A percentile compares a stretch with the other conserved stretches of the same genome.
These are phyloP conservation scores for Panurus biarmicus DNA, from an alignment of 2,113 vertebrate species.

Conservation along the genomic window DNA sequence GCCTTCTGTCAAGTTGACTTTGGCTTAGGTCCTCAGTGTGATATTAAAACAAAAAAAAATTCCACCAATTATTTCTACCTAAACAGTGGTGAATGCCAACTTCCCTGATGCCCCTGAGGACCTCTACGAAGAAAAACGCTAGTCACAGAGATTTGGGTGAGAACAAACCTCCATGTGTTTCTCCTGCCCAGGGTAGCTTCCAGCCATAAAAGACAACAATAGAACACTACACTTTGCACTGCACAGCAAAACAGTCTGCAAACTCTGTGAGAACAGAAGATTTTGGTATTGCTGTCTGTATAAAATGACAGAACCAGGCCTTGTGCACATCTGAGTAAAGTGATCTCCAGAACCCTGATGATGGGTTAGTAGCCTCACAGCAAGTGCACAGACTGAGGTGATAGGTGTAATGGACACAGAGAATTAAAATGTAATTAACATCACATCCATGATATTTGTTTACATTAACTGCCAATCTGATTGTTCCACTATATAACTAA, in stretches of 20 bases:
- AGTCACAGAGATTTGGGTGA: background rate
- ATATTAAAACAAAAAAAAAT: background rate
- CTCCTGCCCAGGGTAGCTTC: background rate
- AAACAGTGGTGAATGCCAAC: background rate
- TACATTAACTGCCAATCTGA: background rate
- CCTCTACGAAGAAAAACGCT: background rate
- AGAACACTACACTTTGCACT: background rate
- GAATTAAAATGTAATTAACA: conserved; percentile 8
- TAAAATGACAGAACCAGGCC: background rate
- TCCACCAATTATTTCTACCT: background rate
- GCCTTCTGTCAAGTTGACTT: background rate
- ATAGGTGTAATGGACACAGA: background rate
- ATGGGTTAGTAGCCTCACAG: background rate
- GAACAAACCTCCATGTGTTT: background rate
- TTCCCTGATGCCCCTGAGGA: background rate
- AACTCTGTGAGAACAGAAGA: background rate
- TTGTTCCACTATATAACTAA: background rate
- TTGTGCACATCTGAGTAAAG: background rate
- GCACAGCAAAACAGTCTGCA: background rate
- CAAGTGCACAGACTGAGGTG: background rate
- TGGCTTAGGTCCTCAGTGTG: background rate
- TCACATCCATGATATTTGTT: background rate
- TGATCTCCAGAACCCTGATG: background rate
- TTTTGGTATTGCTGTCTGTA: background rate
- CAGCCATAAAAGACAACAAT: background rate